Conservation (phyloP, 92 coral and sea anemone genomes). For the Phenganax subtilis region DNA sequence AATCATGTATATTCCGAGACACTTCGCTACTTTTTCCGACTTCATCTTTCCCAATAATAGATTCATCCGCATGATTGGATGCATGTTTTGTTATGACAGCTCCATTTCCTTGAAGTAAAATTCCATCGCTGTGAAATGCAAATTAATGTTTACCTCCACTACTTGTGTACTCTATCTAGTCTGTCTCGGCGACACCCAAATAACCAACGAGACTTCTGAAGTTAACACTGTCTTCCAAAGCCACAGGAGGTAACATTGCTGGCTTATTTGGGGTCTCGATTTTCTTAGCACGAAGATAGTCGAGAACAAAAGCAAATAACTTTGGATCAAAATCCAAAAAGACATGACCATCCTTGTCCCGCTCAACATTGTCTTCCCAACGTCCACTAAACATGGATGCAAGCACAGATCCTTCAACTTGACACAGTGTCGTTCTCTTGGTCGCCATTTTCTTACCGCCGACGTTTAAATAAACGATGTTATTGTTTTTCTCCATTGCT, state of each 20-base stretch:
- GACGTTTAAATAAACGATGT: conserved; percentile 4
- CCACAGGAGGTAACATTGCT: neutral
- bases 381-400: conserved; percentile 19
- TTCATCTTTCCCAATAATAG: conserved; percentile 5
- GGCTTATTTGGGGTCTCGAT: conserved; percentile 11
- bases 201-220: conserved; percentile 20
- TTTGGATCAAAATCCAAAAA: conserved; percentile 11
- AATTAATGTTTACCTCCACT: neutral
- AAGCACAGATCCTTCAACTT: neutral
- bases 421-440: conserved; percentile 4
- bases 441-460: conserved; percentile 22
- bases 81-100: neutral
- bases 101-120: neutral
- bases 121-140: neutral
- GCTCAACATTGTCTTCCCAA: neutral
- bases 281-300: conserved; percentile 24
- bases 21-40: neutral
- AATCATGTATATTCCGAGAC: neutral
- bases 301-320: conserved; percentile 12
- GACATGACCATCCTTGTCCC: conserved; percentile 14
- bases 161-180: neutral
- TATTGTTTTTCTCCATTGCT: neutral
- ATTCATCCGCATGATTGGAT: neutral
- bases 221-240: conserved; percentile 9
- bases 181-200: neutral